Evolutionary conservation across 2,797 vertebrate species (phyloP).

Genomic region (Lagodon rhomboides): DNA sequence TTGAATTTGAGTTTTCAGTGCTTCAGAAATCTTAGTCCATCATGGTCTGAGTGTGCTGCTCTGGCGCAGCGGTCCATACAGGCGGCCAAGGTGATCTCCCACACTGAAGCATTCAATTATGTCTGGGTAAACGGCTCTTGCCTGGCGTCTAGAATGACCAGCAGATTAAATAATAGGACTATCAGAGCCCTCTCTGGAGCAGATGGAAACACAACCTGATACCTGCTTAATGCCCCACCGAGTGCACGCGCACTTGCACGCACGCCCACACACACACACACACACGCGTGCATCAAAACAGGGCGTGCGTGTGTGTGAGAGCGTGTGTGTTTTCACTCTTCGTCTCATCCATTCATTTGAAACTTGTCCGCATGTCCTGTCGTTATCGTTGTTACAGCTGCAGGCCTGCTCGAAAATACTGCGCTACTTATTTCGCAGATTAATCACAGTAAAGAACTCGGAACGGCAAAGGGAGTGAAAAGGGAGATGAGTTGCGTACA

Average conservation of each 20-base stretch:
- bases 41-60: constrained; percentile 40
- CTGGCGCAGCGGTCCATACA: constrained; percentile 66
- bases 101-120: constrained; percentile 86
- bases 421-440: constrained; percentile 12
- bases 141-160: constrained; percentile 83
- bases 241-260: constrained; percentile 32
- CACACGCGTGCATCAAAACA: constrained; percentile 45
- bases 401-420: constrained; percentile 1
- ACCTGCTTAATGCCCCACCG: constrained; percentile 81
- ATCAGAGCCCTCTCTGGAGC: constrained; percentile 84
- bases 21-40: constrained; percentile 40
- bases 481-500: constrained; percentile 44
- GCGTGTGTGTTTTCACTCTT: constrained; percentile 47
- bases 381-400: constrained; percentile 29
- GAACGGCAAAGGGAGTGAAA: constrained; percentile 22
- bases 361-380: constrained; percentile 27
- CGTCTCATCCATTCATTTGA: constrained; percentile 40
- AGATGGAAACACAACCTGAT: constrained; percentile 87
- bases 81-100: constrained; percentile 78
- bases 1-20: not conserved
- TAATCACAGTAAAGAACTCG: constrained; percentile 19
- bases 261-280: constrained; percentile 29
- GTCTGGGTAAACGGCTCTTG: constrained; percentile 81
- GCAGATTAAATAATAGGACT: constrained; percentile 87
- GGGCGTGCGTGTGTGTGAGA: constrained; percentile 20